These are phyloP conservation scores for Aleadryas rufinucha DNA, from an alignment of 2,113 vertebrate species.

Conservation along the genomic window DNA sequence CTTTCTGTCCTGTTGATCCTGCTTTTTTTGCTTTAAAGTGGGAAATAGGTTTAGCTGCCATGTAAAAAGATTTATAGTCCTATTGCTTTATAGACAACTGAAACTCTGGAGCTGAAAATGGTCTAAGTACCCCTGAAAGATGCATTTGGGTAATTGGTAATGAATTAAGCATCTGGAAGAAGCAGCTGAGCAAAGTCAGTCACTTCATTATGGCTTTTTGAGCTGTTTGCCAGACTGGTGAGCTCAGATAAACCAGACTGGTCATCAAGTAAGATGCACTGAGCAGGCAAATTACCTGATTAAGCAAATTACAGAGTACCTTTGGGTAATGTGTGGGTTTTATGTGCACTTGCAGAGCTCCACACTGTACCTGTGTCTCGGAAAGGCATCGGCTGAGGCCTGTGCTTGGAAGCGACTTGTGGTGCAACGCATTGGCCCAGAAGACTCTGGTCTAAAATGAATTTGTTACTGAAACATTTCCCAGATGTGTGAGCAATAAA, in stretches of 20 bases:
- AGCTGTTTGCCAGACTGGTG: neutral
- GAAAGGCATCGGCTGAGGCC: rapidly evolving
- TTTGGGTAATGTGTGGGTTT: neutral
- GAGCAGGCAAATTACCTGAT: neutral
- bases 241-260: conserved; percentile 10
- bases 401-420: neutral
- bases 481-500: neutral
- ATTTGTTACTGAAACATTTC: neutral
- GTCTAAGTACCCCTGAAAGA: neutral
- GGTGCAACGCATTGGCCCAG: neutral
- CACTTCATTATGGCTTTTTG: neutral
- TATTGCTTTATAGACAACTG: neutral
- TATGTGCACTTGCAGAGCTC: neutral
- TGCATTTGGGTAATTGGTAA: neutral
- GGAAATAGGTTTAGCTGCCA: neutral
- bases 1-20: neutral
- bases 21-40: neutral
- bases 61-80: neutral
- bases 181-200: neutral
- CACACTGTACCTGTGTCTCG: rapidly evolving
- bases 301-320: neutral
- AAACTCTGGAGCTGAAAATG: neutral
- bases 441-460: neutral
- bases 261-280: neutral
- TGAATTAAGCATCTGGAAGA: neutral